phyloP scores from a whole-genome alignment of 2,888 invertebrate genomes.

The Callimorpha dominula region DNA sequence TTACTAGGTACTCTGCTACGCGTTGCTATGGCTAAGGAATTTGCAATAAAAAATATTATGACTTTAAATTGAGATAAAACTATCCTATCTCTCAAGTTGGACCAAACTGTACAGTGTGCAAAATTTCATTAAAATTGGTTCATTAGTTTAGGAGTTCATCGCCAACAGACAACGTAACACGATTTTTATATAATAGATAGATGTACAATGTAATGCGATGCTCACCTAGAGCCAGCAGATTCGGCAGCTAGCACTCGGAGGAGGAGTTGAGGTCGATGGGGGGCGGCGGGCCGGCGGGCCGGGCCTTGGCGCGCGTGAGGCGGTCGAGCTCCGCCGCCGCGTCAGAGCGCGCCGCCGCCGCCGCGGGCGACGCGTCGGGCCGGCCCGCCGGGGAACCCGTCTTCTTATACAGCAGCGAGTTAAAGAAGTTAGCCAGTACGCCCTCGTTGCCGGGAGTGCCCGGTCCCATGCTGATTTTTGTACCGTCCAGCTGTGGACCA shows the following conservation, averaged over 20 bases:
- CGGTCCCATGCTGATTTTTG: slow-evolving; percentile 90
- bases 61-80: too few relatives aligned
- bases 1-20: too few relatives aligned
- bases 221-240: not conserved
- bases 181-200: too few relatives aligned
- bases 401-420: slow-evolving; percentile 98
- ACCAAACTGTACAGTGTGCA: too few relatives aligned
- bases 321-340: slow-evolving; percentile 97
- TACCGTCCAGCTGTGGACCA: slow-evolving; percentile 88
- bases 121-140: too few relatives aligned
- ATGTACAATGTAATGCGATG: too few relatives aligned
- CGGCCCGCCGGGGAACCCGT: slow-evolving; percentile 90
- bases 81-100: too few relatives aligned
- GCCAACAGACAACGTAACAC: too few relatives aligned
- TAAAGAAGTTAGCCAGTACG: slow-evolving; percentile 99
- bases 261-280: slow-evolving; percentile 86
- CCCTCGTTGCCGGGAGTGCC: slow-evolving; percentile 93
- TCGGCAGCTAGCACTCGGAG: slow-evolving; percentile 72
- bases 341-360: slow-evolving; percentile 91
- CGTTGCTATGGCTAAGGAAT: too few relatives aligned
- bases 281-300: slow-evolving; percentile 85
- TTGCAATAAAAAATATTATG: too few relatives aligned
- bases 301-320: slow-evolving; percentile 90
- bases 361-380: slow-evolving; percentile 65
- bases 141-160: too few relatives aligned